Percentiles rank a stretch among this genome's conserved stretches.
phyloP scores from a whole-genome alignment of 2,113 vertebrate genomes.

The Catharus bicknelli region DNA sequence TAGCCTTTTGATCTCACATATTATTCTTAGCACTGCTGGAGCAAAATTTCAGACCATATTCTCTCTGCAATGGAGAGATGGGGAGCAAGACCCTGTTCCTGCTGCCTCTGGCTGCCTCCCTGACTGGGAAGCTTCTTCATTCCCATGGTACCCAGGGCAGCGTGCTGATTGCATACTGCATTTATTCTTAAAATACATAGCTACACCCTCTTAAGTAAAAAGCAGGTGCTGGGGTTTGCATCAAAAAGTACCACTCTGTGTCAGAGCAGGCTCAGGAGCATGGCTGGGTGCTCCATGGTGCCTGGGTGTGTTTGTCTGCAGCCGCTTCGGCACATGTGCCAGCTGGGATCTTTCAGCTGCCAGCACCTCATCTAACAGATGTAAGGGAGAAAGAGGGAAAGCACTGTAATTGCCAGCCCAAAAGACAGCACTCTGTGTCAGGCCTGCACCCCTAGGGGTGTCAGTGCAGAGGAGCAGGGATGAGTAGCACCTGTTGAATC shows the following conservation, averaged over 20 bases:
- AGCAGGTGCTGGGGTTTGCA: not conserved
- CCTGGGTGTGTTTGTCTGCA: rapidly evolving
- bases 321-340: rapidly evolving
- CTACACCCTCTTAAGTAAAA: not conserved
- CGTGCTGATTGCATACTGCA: rapidly evolving
- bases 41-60: not conserved
- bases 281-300: rapidly evolving
- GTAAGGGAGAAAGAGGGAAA: not conserved
- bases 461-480: not conserved
- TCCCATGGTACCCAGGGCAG: not conserved
- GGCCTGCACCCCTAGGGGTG: not conserved
- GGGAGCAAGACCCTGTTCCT: rapidly evolving
- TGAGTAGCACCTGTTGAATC: not conserved
- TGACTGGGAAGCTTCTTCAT: rapidly evolving
- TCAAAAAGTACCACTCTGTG: rapidly evolving
- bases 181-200: not conserved
- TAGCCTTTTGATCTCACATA: not conserved
- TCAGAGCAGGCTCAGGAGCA: not conserved
- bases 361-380: not conserved
- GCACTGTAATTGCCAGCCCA: not conserved
- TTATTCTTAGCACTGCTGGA: not conserved
- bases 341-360: not conserved
- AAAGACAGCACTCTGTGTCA: not conserved
- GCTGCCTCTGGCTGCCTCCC: not conserved
- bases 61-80: not conserved